A percentile compares a stretch with the other conserved stretches of the same genome.
phyloP scores from a whole-genome alignment of 2,888 invertebrate genomes.

The Polymixis flavicincta region DNA sequence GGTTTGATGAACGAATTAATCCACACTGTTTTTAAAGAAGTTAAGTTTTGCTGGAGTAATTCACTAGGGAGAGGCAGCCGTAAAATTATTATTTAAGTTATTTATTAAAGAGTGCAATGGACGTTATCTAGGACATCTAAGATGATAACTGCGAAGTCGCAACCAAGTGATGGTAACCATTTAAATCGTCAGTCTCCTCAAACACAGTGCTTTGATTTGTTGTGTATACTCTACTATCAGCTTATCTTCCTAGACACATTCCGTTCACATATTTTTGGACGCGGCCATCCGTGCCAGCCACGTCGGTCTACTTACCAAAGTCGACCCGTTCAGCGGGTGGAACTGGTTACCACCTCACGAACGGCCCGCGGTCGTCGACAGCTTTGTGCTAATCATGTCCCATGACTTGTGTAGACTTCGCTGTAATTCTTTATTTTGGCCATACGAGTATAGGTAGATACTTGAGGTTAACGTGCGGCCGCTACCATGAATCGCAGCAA shows the following conservation, averaged over 20 bases:
- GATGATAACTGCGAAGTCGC: not conserved
- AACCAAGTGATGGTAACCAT: not conserved
- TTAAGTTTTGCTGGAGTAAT: not conserved
- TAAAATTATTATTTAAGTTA: not conserved
- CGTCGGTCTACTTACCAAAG: constrained; percentile 78
- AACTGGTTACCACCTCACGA: constrained; percentile 80
- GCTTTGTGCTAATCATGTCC: constrained; percentile 78
- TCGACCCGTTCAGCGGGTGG: constrained; percentile 76
- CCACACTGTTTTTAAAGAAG: not conserved
- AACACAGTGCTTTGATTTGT: not conserved
- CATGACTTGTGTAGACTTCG: constrained; percentile 73
- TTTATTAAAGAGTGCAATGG: not conserved
- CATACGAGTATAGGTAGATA: constrained; percentile 5
- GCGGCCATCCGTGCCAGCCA: constrained; percentile 72
- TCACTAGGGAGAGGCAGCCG: not conserved
- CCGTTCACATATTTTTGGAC: constrained; percentile 64
- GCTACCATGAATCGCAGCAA: constrained; percentile 17
- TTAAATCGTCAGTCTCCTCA: not conserved
- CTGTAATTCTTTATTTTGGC: constrained; percentile 62
- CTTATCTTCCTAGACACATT: constrained; percentile 18
- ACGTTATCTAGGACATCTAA: not conserved
- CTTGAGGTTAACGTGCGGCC: not conserved
- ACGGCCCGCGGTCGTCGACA: constrained; percentile 72
- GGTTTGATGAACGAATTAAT: not conserved
- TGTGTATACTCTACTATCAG: constrained; percentile 16